These are phyloP conservation scores for Cepaea hortensis DNA, from an alignment of 2,888 invertebrate genomes.

Conservation along the genomic window DNA sequence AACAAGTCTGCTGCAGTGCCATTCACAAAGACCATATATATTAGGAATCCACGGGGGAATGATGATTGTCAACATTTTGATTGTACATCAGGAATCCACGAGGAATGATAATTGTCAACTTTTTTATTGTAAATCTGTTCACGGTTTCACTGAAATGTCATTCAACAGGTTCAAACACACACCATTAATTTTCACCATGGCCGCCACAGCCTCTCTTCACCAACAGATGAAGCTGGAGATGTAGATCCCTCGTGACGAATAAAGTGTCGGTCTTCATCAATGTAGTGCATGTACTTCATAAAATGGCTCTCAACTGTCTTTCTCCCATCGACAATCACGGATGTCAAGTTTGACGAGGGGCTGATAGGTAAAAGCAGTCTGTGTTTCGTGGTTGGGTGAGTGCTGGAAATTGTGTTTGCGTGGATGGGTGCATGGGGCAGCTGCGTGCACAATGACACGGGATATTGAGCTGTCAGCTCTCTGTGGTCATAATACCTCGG, in stretches of 20 bases:
- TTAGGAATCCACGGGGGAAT: too few species aligned
- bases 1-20: too few species aligned
- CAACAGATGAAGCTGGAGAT: slow-evolving; percentile 47
- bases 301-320: slow-evolving; percentile 15
- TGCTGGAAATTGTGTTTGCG: background rate
- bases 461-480: slow-evolving; percentile 8
- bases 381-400: slow-evolving; percentile 1
- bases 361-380: background rate
- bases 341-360: slow-evolving; percentile 28
- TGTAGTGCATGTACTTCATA: slow-evolving; percentile 33
- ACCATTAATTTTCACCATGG: slow-evolving; percentile 47
- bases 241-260: slow-evolving; percentile 29
- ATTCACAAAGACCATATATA: too few species aligned
- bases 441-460: background rate
- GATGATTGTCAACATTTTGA: too few species aligned
- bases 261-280: slow-evolving; percentile 43
- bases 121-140: too few species aligned
- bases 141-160: too few species aligned
- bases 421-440: background rate
- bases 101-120: too few species aligned
- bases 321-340: slow-evolving; percentile 41
- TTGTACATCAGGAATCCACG: too few species aligned
- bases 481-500: slow-evolving; percentile 29
- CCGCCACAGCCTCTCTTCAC: slow-evolving; percentile 51
- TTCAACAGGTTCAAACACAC: too few species aligned